Percentiles rank a stretch among this genome's conserved stretches.
phyloP scores from a whole-genome alignment of 1,140 invertebrate genomes.

The Coptotermes formosanus region DNA sequence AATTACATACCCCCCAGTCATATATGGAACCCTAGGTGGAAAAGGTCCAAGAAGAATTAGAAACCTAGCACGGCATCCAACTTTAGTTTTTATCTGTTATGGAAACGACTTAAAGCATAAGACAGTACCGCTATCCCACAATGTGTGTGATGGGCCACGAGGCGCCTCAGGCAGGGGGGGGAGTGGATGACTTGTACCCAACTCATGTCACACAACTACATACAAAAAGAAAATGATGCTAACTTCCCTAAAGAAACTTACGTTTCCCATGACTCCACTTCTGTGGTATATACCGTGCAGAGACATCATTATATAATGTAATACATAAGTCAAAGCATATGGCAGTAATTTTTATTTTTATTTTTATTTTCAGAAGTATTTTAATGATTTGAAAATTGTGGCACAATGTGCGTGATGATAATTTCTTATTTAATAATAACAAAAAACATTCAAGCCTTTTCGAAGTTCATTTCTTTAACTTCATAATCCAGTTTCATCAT shows the following conservation, averaged over 20 bases:
- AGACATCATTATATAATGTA: neutral
- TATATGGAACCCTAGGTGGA: neutral
- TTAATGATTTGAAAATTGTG: conserved; percentile 14
- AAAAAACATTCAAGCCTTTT: conserved; percentile 1
- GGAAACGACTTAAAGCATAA: neutral
- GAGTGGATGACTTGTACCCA: neutral
- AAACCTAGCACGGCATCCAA: neutral
- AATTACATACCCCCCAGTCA: neutral
- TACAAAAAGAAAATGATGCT: neutral
- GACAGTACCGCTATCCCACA: neutral
- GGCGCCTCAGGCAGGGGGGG: neutral
- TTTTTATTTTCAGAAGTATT: neutral
- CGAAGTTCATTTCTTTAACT: neutral
- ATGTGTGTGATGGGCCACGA: too few species aligned
- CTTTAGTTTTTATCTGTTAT: neutral
- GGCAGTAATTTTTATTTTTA: conserved; percentile 14
- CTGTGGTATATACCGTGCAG: conserved; percentile 6
- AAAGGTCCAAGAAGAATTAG: neutral
- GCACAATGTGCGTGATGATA: conserved; percentile 3
- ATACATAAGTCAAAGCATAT: neutral
- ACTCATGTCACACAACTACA: neutral
- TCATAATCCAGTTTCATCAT: neutral
- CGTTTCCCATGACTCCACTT: neutral
- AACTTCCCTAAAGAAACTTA: neutral
- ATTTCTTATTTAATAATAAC: conserved; percentile 9